phyloP scores from a whole-genome alignment of 2,797 vertebrate genomes.

The Karalla daura region DNA sequence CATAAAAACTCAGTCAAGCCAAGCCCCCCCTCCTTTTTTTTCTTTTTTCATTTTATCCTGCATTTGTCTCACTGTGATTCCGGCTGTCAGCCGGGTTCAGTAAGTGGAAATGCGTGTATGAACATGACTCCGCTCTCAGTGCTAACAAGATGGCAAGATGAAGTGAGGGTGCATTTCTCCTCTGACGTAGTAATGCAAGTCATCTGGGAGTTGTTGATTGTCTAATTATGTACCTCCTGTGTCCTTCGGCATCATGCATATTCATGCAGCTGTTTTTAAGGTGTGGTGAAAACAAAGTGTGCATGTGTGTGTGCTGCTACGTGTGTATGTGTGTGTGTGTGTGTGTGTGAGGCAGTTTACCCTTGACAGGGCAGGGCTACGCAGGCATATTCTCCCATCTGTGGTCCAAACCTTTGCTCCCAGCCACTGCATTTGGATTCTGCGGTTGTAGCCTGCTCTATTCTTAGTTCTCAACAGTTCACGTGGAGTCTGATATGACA shows the following conservation, averaged over 20 bases:
- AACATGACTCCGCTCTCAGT: conserved; percentile 53
- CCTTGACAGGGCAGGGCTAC: conserved; percentile 82
- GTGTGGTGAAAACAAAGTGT: conserved; percentile 67
- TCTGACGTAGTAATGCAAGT: conserved; percentile 60
- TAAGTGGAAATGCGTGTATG: conserved; percentile 59
- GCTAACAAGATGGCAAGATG: conserved; percentile 59
- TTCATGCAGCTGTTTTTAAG: conserved; percentile 81
- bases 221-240: conserved; percentile 82
- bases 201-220: conserved; percentile 80
- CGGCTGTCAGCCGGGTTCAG: conserved; percentile 40
- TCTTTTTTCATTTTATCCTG: conserved; percentile 25
- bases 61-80: conserved; percentile 22
- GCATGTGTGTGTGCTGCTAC: conserved; percentile 10
- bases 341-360: conserved; percentile 74
- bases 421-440: conserved; percentile 78
- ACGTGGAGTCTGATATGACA: conserved; percentile 56
- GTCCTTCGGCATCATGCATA: conserved; percentile 83
- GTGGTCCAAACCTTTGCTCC: conserved; percentile 83
- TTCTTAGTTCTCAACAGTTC: conserved; percentile 72
- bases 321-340: conserved; percentile 37
- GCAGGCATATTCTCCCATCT: conserved; percentile 81
- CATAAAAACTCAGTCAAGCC: conserved; percentile 10
- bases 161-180: conserved; percentile 52
- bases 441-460: conserved; percentile 71
- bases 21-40: too few species aligned